phyloP scores from a whole-genome alignment of 92 coral and sea anemone species.

The Micromussa lordhowensis region DNA sequence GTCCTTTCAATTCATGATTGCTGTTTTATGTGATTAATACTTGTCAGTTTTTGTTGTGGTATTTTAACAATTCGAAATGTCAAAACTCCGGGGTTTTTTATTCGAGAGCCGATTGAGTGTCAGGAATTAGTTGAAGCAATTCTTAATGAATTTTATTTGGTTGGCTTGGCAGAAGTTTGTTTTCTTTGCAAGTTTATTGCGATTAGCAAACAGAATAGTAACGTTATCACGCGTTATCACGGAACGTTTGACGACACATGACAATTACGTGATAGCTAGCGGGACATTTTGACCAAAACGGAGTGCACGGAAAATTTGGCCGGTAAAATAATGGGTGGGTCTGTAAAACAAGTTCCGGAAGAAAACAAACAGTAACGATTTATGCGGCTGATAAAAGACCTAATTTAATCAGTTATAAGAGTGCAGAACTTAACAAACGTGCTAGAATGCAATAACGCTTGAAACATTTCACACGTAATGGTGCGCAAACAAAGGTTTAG shows the following conservation, averaged over 20 bases:
- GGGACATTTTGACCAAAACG: background rate
- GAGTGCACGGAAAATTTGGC: background rate
- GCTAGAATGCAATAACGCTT: background rate
- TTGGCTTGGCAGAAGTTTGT: background rate
- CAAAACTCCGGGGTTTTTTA: too few relatives aligned
- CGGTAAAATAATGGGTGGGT: background rate
- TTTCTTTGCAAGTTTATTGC: background rate
- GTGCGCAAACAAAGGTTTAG: constrained; percentile 31
- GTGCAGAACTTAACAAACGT: constrained; percentile 9
- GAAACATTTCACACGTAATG: constrained; percentile 17
- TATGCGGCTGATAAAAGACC: background rate
- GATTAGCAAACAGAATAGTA: background rate
- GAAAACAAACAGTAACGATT: constrained; percentile 10
- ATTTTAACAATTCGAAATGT: too few relatives aligned
- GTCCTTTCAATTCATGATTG: too few relatives aligned
- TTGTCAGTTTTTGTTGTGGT: too few relatives aligned
- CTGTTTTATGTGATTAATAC: too few relatives aligned
- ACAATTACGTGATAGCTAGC: too few relatives aligned
- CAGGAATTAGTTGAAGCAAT: too few relatives aligned
- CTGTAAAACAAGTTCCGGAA: constrained; percentile 16
- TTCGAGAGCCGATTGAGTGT: too few relatives aligned
- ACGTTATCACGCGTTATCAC: constrained; percentile 1
- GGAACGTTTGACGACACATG: background rate
- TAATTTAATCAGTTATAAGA: background rate
- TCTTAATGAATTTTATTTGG: too few relatives aligned